Conservation (phyloP, 2,797 vertebrate species). For the Sus cebifrons region DNA sequence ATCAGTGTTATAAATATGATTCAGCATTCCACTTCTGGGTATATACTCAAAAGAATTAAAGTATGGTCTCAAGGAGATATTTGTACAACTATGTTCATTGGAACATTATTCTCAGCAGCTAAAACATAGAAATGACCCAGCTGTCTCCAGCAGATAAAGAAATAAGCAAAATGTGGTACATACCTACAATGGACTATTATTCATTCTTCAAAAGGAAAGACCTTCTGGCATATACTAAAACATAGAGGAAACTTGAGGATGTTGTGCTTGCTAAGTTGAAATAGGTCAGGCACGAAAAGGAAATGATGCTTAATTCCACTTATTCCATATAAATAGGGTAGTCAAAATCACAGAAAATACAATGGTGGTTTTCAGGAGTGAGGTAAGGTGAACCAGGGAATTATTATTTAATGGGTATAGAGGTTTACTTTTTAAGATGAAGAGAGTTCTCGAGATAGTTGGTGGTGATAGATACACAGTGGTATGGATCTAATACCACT, state of each 20-base stretch:
- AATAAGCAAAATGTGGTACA: neutral
- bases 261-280: neutral
- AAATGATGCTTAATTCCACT: neutral
- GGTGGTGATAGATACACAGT: neutral
- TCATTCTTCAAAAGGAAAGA: neutral
- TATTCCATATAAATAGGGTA: neutral
- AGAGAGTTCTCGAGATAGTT: neutral
- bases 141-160: neutral
- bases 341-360: neutral
- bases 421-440: neutral
- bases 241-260: neutral
- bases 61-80: neutral
- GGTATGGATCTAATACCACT: neutral
- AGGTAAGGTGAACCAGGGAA: neutral
- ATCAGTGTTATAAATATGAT: no score
- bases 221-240: neutral
- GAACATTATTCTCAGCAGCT: neutral
- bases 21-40: neutral
- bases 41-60: neutral
- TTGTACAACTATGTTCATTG: neutral
- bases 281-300: neutral
- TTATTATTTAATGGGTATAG: neutral
- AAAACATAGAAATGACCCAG: neutral
- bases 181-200: neutral
- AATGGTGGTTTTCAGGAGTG: neutral